Base-by-base conservation (phyloP, 2,888 invertebrate species). In the Drosophila nr. perissopoda region DNA sequence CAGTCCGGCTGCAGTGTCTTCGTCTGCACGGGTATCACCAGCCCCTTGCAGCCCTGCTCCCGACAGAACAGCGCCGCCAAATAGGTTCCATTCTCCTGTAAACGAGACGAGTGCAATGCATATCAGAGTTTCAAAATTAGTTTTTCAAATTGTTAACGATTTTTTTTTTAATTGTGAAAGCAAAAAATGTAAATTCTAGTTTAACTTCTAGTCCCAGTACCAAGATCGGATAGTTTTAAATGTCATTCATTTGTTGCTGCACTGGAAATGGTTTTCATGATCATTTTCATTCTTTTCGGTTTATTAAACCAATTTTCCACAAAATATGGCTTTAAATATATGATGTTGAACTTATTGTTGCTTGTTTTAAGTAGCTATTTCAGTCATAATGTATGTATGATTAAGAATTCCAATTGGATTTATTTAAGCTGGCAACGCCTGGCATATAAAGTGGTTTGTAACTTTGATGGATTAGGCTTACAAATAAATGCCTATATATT, bases 1-100 rank as follows among this genome's bases (percentile, higher is more conserved):
- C 96, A 96, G 7, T 94, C 91, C 0, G 96, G 94, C 8, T 93
- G 92, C 78, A 94, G 92, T 40, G 95, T 94, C 64, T 95, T 92
- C 6, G 96, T 95, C 90, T 95, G 94, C 0, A 94, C 94, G 13
- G 96, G 95, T 69, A 95, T 86, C 25, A 92, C 91, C 63, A 91
- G 80, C 25, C 93, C 92, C 48, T 86, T 87, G 85, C 93, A 93
- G 54, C 83, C 87, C 67, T 89, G 84, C 94, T 91, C 93, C 93
- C 95, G 65, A 93, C 94, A 83, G 92, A 94, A 90, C 4, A 93
- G 80, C 1, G 93, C 92, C 51, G 92, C 90, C 40, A 93, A 71
- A 62, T 91, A 91, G 0, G 93, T 93, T n/a, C 90, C 92, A 63
- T 92, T 92, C 82, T 93, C 93, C 93, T 93, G 74, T 1, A 60